Evolutionary conservation across 2,888 invertebrate species (phyloP), one percentile per base, ranked within the genome.

Genomic region (Drosophila histrio): DNA sequence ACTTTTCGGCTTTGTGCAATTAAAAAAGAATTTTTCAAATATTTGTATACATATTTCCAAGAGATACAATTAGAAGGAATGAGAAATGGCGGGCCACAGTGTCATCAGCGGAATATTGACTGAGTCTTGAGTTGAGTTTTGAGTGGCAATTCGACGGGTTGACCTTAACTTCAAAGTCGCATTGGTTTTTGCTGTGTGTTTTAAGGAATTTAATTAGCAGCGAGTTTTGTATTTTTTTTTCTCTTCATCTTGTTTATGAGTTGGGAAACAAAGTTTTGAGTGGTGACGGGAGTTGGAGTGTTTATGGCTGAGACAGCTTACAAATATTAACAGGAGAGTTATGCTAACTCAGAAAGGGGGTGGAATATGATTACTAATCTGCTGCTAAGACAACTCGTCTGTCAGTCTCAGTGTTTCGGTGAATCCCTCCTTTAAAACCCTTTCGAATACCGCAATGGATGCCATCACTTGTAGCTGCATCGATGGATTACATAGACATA

Each of bases 1-100:
- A 83, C 78, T 74, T 69, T 58, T 72, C 52, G 68, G 73, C 83
- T 86, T 81, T 81, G 77, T 75, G 50, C 86, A 84, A 84, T 84
- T 86, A 84, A 83, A 86, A 83, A 64, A 67, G 77, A 68, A 86
- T 84, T 83, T 86, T 77, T 81, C 79, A 84, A 84, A 86, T 86
- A 84, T 83, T 86, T 83, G 65, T 75, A 64, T 53, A 76, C 74
- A 82, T 64, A 69, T 57, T 56, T 72, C 6, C 44, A 38, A 47
- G 17, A 61, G 57, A 56, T 58, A 67, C 57, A 67, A 62, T 72
- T 66, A 61, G 67, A 30, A 11, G 44, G 54, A 50, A 50, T 49
- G 41, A 19, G 36, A 59, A 54, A 26, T 47, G 28, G 17, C 52
- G 9, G 53, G n/a, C 44, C 54, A 72, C 60, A 59, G 28, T 67